Evolutionary conservation across 2,888 invertebrate species (phyloP), one percentile per base, ranked within the genome.

Genomic region (Leptogaster cylindrica): DNA sequence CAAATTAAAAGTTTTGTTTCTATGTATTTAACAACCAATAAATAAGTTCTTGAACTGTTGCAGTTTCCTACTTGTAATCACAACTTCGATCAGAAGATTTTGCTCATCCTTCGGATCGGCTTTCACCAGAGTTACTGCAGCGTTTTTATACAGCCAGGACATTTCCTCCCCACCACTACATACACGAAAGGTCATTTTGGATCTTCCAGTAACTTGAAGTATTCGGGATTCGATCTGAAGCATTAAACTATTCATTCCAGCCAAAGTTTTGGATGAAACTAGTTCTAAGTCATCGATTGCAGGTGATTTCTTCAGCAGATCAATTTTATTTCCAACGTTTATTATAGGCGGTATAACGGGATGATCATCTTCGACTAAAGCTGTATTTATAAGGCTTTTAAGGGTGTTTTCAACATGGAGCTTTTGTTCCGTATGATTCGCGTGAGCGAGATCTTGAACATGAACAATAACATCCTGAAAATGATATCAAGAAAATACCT

Each of bases 401-500:
- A 95, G 79, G 0, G 91, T 92, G 16, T 83, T 74, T 28, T 86
- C 75, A 0, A 95, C 93, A 73, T 89, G 89, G 23, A 85, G 80
- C 36, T 85, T 82, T 79, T 95, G 93, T 16, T 87, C 86, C 61
- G 77, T 72, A 72, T 83, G 82, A 76, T 92, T 89, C 3, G 89
- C 88, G 78, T 92, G 90, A 69, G 92, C 90, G 1, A 88, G 77
- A 77, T 94, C 94, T 74, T 88, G 86, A 0, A 94, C 86, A 76
- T 93, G 93, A 51, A 95, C 77, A 51, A 94, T 85, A 1, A 92
- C 79, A 82, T 93, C 91, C 91, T 91, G 74, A 63, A 80, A 79
- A 66, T 64, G 44, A 46, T 68, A 28, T 6, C 14, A 44, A 36
- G 4, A n/a, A n/a, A 44, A 39, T 7, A 48, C 6, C 36, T 18